Evolutionary conservation across 2,113 vertebrate species (phyloP).

Genomic region (Numida meleagris): DNA sequence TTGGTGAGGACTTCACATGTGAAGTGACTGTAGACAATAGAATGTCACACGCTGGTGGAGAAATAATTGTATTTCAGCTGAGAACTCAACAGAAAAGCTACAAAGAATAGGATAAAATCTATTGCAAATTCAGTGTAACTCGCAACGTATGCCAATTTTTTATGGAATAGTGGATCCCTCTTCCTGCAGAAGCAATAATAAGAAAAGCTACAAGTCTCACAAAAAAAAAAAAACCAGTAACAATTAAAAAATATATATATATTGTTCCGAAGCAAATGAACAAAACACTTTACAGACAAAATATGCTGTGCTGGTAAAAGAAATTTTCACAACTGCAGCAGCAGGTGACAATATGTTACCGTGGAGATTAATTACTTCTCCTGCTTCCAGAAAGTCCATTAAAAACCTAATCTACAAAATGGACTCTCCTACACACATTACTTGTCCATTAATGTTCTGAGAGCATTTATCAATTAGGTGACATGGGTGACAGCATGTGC

Average conservation of each 20-base stretch:
- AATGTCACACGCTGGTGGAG: background rate
- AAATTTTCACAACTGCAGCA: background rate
- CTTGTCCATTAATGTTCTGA: constrained; percentile 41
- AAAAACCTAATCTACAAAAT: constrained; percentile 65
- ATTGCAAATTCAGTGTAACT: background rate
- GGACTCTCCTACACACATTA: background rate
- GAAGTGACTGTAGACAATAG: rapidly evolving
- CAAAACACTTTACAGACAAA: background rate
- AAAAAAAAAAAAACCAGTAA: background rate
- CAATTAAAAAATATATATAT: too few relatives aligned
- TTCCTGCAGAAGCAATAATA: background rate
- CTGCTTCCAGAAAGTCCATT: constrained; percentile 48
- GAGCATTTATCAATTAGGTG: constrained; percentile 24
- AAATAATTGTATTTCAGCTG: background rate
- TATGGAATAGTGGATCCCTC: background rate
- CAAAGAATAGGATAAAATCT: background rate
- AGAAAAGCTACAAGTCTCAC: background rate
- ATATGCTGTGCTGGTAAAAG: background rate
- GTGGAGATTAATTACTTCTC: constrained; percentile 47
- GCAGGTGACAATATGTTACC: background rate
- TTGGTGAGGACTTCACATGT: background rate
- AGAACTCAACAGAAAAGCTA: background rate
- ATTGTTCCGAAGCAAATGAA: background rate
- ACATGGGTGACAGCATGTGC: background rate
- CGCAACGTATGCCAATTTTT: background rate